Evolutionary conservation across 2,113 vertebrate species (phyloP).

Genomic region (Thymallus thymallus): DNA sequence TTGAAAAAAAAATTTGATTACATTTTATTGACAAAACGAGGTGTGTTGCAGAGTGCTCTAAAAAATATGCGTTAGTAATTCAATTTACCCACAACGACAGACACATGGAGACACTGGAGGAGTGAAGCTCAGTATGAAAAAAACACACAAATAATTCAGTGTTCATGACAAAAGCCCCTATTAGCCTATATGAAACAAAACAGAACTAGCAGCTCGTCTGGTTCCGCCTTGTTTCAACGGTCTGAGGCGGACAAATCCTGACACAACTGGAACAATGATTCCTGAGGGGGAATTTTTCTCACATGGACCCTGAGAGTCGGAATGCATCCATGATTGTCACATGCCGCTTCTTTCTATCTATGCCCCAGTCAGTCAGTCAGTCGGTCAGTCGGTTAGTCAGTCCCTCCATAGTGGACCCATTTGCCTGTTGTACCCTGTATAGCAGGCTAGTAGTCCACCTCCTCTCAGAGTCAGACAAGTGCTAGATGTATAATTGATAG

Average conservation of each 20-base stretch:
- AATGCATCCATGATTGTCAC: conserved; percentile 59
- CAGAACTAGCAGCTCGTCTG: background rate
- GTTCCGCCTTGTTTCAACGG: background rate
- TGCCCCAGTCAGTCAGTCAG: conserved; percentile 2
- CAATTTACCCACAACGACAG: background rate
- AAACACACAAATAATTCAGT: too few relatives aligned
- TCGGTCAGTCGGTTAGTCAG: too few relatives aligned
- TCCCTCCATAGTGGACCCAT: conserved; percentile 27
- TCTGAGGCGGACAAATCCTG: conserved; percentile 47
- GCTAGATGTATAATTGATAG: conserved; percentile 64
- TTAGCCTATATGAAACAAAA: too few relatives aligned
- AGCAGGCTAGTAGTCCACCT: conserved; percentile 9
- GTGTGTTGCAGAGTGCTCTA: too few relatives aligned
- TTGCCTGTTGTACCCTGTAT: conserved; percentile 45
- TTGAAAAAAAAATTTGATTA: too few relatives aligned
- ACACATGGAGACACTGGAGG: background rate
- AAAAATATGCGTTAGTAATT: background rate
- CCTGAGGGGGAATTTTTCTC: conserved; percentile 61
- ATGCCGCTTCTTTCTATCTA: conserved; percentile 37
- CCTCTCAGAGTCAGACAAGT: conserved; percentile 39
- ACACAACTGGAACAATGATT: conserved; percentile 67
- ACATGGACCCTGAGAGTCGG: conserved; percentile 55
- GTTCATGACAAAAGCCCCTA: too few relatives aligned
- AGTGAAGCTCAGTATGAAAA: background rate
- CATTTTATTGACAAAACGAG: too few relatives aligned